These are phyloP conservation scores for Rhadinocentrus ornatus DNA, from an alignment of 2,797 vertebrate genomes.

Conservation along the genomic window DNA sequence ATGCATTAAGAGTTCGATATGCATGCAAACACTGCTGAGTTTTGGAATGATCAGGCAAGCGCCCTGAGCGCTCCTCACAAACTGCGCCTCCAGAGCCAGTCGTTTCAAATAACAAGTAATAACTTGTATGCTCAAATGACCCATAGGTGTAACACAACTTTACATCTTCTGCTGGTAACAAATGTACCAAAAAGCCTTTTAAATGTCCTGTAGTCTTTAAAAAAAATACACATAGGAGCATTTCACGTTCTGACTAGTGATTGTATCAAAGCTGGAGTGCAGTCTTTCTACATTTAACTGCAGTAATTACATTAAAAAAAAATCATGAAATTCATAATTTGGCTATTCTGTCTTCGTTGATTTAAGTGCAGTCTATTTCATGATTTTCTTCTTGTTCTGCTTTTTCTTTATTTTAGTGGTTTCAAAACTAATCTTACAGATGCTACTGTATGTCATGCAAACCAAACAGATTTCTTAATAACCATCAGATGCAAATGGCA, in stretches of 20 bases:
- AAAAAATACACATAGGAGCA: background rate
- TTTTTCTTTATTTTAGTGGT: background rate
- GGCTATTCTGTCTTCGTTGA: background rate
- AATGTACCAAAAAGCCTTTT: background rate
- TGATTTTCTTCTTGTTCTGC: slow-evolving; percentile 4
- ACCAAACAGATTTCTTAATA: background rate
- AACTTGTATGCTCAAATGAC: background rate
- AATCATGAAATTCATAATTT: background rate
- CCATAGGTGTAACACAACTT: background rate
- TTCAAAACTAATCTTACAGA: background rate
- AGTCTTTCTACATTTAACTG: background rate
- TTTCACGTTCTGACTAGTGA: background rate
- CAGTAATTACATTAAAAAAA: background rate
- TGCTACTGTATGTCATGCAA: slow-evolving; percentile 3
- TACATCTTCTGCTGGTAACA: too few species aligned
- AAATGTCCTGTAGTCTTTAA: background rate
- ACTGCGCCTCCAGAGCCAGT: background rate
- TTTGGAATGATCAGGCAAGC: background rate
- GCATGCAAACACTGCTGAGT: background rate
- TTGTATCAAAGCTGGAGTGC: background rate
- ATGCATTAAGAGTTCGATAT: background rate
- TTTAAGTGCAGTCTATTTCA: background rate
- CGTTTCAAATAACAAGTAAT: background rate
- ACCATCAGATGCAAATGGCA: background rate
- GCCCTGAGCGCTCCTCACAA: too few species aligned